A percentile compares a stretch with the other conserved stretches of the same genome.
Evolutionary conservation across 1,140 invertebrate genomes (phyloP).

Genomic region (Sycophila sp.): DNA sequence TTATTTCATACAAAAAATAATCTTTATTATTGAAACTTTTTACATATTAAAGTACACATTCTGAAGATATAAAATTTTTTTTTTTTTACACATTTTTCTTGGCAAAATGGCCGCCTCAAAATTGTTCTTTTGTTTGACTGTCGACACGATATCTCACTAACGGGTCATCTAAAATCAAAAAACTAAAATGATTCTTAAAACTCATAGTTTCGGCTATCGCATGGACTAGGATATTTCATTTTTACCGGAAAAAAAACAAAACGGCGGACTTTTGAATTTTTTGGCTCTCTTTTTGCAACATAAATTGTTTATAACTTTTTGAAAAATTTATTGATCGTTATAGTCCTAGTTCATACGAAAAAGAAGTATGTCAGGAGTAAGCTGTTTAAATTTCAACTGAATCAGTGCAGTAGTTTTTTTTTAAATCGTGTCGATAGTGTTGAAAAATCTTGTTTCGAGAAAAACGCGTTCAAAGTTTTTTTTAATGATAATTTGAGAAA

Average conservation of each 20-base stretch:
- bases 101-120: neutral
- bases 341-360: too few species aligned
- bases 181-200: neutral
- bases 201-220: too few species aligned
- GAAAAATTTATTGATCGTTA: too few species aligned
- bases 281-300: slow-evolving; percentile 21
- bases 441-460: slow-evolving; percentile 32
- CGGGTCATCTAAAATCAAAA: neutral
- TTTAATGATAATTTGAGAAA: slow-evolving; percentile 28
- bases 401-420: slow-evolving; percentile 24
- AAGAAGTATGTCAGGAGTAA: too few species aligned
- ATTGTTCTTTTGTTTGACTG: neutral
- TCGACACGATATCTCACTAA: neutral
- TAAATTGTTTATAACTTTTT: slow-evolving; percentile 34
- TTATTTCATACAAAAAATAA: slow-evolving; percentile 3
- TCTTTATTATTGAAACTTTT: neutral
- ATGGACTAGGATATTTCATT: too few species aligned
- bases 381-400: too few species aligned
- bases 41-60: neutral
- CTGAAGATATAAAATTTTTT: slow-evolving; percentile 7
- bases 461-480: slow-evolving; percentile 35
- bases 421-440: slow-evolving; percentile 23
- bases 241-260: slow-evolving; percentile 14
- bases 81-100: neutral
- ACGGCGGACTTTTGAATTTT: slow-evolving; percentile 31